phyloP scores from a whole-genome alignment of 2,113 vertebrate genomes.

The Bungarus multicinctus region DNA sequence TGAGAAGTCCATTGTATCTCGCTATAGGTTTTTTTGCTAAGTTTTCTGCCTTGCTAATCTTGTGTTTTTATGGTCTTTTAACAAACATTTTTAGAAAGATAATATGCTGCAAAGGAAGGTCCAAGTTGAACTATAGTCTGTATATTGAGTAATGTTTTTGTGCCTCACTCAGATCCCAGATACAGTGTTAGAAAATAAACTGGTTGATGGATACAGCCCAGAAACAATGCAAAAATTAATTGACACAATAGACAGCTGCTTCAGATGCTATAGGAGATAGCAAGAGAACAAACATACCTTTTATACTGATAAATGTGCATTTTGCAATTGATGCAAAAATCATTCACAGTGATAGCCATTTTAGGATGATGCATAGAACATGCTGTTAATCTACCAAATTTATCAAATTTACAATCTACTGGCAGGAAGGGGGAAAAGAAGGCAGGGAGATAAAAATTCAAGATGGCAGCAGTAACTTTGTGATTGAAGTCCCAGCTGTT shows the following conservation, averaged over 20 bases:
- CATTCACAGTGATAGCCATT: neutral
- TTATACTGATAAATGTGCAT: neutral
- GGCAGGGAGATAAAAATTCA: neutral
- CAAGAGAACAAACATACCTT: neutral
- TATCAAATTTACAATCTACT: neutral
- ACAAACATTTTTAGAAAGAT: neutral
- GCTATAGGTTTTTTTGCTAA: neutral
- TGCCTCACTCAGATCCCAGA: neutral
- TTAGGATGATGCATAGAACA: neutral
- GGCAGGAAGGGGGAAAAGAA: neutral
- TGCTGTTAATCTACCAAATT: neutral
- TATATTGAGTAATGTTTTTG: neutral
- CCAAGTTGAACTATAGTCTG: neutral
- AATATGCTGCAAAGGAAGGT: neutral
- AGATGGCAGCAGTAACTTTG: neutral
- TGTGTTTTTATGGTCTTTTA: neutral
- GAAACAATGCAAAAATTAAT: neutral
- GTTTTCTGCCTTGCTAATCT: neutral
- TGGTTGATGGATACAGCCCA: neutral
- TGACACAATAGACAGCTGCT: neutral
- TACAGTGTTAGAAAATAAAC: neutral
- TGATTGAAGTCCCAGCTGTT: neutral
- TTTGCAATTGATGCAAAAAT: neutral
- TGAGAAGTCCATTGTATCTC: neutral
- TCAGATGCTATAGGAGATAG: neutral